These are phyloP conservation scores for Papilio xuthus DNA, from an alignment of 1,140 invertebrate genomes.

Conservation along the genomic window DNA sequence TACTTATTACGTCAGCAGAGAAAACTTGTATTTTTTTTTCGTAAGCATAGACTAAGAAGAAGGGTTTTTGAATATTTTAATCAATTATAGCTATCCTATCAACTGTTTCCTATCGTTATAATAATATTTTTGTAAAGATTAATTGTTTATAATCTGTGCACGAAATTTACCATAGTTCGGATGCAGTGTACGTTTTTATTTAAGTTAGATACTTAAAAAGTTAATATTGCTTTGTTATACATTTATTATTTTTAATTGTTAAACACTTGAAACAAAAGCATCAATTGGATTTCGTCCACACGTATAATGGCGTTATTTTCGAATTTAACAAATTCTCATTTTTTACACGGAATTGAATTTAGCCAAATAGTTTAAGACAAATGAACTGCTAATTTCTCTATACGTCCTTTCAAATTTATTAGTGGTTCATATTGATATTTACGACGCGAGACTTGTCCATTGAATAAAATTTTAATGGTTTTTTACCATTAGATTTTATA, in stretches of 20 bases:
- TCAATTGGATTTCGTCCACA: background rate
- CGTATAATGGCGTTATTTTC: background rate
- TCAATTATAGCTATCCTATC: background rate
- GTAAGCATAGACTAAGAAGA: background rate
- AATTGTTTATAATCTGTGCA: background rate
- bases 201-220: background rate
- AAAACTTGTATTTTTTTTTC: background rate
- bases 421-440: background rate
- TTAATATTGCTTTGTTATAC: background rate
- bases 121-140: background rate
- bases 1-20: background rate
- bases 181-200: background rate
- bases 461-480: background rate
- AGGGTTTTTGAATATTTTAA: background rate
- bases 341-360: conserved; percentile 12
- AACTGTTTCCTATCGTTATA: conserved; percentile 9
- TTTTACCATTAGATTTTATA: background rate
- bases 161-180: background rate
- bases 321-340: background rate
- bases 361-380: conserved; percentile 5
- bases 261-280: background rate
- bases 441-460: background rate
- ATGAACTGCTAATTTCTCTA: background rate
- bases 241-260: background rate
- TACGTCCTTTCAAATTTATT: conserved; percentile 13